Base-by-base conservation (phyloP, 2,888 invertebrate species). In the Melanargia galathea region DNA sequence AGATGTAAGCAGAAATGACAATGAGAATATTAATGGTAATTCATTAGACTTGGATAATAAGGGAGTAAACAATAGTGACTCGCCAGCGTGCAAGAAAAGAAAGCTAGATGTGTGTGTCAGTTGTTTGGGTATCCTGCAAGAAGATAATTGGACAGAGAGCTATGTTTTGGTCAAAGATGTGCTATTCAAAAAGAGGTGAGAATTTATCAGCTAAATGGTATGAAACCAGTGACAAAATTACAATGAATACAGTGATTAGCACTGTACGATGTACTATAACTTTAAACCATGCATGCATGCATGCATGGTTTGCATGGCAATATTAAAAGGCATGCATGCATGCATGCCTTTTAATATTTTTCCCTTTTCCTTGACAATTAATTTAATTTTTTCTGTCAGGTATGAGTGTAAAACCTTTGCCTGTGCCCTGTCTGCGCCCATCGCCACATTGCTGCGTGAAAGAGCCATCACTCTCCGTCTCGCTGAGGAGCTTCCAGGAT, bases 101-200 rank as follows among this genome's bases (percentile, higher is more conserved):
- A 93, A 93, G 66, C 67, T 77, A 0, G 89, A 86, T 69, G 83
- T 93, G 0, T 97, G 97, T 74, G 81, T 93, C 0, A 92, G 93
- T 56, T 97, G 97, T 76, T 83, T 97, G 6, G 96, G 95, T 0
- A 84, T 97, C 6, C 92, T 97, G 58, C 94, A 95, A 73, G 87
- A 92, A 60, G 80, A 86, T 18, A 87, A 91, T 38, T 94, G 95
- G 84, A 82, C 90, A 3, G 83, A 90, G 24, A 87, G 92, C 55
- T 84, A 92, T 57, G 80, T 89, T 2, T 84, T 90, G 66, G 88
- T 93, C 13, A 82, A 94, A 62, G 84, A 93, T 11, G 79, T 85
- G n/a, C 82, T 94, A 26, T 78, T 92, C 8, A 83, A 87, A 67
- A 89, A 93, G 70, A 83, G 92, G 80, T 92, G 79, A 67, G 68